phyloP scores from a whole-genome alignment of 2,797 vertebrate species.

The Anabacerthia variegaticeps region DNA sequence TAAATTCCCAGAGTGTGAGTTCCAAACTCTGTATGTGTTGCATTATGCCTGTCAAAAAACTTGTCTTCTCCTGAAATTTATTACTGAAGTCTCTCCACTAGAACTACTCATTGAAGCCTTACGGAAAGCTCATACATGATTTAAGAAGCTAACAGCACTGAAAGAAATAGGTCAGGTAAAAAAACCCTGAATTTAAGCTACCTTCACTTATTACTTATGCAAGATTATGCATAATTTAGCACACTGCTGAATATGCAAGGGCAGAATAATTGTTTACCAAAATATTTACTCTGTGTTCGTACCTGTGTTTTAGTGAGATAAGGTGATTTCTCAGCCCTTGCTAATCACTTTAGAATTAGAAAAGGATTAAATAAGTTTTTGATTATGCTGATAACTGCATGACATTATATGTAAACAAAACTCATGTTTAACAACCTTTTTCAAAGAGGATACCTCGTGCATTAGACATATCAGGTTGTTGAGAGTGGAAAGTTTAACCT shows the following conservation, averaged over 20 bases:
- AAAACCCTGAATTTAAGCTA: constrained; percentile 83
- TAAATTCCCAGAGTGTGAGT: constrained; percentile 85
- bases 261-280: constrained; percentile 88
- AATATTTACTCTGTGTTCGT: constrained; percentile 86
- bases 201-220: constrained; percentile 88
- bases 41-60: constrained; percentile 86
- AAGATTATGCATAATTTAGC: constrained; percentile 90
- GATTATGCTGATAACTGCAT: constrained; percentile 88
- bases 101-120: constrained; percentile 87
- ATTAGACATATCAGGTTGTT: constrained; percentile 55
- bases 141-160: constrained; percentile 87
- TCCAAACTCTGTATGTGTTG: constrained; percentile 82
- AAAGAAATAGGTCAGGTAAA: constrained; percentile 89
- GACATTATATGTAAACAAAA: constrained; percentile 84
- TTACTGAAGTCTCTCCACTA: constrained; percentile 84
- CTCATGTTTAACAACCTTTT: constrained; percentile 85
- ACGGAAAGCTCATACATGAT: constrained; percentile 87
- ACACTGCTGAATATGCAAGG: constrained; percentile 87
- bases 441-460: constrained; percentile 64
- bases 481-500: constrained; percentile 31
- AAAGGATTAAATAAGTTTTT: constrained; percentile 80
- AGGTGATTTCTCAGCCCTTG: constrained; percentile 81
- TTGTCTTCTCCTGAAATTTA: constrained; percentile 85
- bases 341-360: constrained; percentile 84
- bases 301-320: constrained; percentile 85